phyloP scores from a whole-genome alignment of 1,140 invertebrate genomes.

The Colletes latitarsis region DNA sequence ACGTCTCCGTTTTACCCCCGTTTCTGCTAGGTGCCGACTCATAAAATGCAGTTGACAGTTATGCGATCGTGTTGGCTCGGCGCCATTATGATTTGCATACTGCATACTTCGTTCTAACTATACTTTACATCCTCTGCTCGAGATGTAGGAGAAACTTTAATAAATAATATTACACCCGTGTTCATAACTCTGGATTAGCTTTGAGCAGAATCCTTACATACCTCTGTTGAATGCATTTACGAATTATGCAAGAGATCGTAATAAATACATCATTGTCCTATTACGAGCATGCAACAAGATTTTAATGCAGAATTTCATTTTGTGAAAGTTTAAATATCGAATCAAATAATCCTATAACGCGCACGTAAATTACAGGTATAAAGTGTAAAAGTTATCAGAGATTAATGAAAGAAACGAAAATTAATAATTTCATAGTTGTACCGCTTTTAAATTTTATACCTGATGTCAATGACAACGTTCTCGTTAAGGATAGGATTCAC shows the following conservation, averaged over 20 bases:
- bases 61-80: neutral
- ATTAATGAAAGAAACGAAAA: too few relatives aligned
- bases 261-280: neutral
- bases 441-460: too few relatives aligned
- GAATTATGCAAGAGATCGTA: neutral
- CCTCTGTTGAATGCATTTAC: too few relatives aligned
- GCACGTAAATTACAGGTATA: too few relatives aligned
- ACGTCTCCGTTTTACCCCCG: too few relatives aligned
- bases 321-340: too few relatives aligned
- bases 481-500: too few relatives aligned
- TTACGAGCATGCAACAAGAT: neutral
- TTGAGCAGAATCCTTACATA: too few relatives aligned
- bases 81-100: neutral
- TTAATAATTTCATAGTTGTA: too few relatives aligned
- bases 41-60: neutral
- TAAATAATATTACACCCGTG: neutral
- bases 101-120: neutral
- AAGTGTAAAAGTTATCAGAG: too few relatives aligned
- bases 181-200: slow-evolving; percentile 5
- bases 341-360: too few relatives aligned
- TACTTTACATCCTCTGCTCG: neutral
- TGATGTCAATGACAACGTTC: too few relatives aligned
- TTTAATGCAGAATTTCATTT: neutral
- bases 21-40: neutral
- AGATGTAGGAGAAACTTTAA: neutral